These are phyloP conservation scores for Rhinichthys osculus DNA, from an alignment of 2,797 vertebrate species.

Conservation along the genomic window DNA sequence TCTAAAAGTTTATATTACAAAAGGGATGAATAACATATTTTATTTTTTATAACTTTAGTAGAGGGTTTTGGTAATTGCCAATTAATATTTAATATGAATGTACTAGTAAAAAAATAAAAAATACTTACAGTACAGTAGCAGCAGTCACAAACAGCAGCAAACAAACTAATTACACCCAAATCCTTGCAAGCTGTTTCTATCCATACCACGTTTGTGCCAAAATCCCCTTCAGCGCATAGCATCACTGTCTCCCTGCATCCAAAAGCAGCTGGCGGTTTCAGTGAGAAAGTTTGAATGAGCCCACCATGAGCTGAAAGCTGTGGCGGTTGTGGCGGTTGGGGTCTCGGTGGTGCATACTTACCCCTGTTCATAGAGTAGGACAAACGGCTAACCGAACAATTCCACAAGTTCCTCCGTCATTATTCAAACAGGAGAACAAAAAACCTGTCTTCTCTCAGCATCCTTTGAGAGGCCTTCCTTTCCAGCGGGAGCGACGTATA, in stretches of 20 bases:
- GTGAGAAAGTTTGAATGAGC: slow-evolving; percentile 66
- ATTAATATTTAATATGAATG: neutral
- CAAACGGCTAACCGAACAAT: slow-evolving; percentile 76
- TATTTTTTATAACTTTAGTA: neutral
- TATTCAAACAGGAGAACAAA: slow-evolving; percentile 74
- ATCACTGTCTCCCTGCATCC: slow-evolving; percentile 62
- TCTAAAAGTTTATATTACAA: neutral
- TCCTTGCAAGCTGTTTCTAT: slow-evolving; percentile 42
- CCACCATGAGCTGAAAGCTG: slow-evolving; percentile 58
- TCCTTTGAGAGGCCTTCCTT: slow-evolving; percentile 76
- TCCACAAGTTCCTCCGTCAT: slow-evolving; percentile 75
- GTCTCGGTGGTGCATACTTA: slow-evolving; percentile 75
- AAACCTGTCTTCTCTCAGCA: slow-evolving; percentile 79
- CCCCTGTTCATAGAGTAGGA: slow-evolving; percentile 69
- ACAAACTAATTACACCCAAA: slow-evolving; percentile 50
- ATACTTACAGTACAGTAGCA: slow-evolving; percentile 69
- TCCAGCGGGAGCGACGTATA: slow-evolving; percentile 62
- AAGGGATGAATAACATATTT: neutral
- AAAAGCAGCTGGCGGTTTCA: slow-evolving; percentile 63
- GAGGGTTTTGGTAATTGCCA: neutral
- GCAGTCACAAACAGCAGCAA: slow-evolving; percentile 55
- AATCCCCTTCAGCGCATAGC: slow-evolving; percentile 52
- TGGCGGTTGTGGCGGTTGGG: slow-evolving; percentile 77
- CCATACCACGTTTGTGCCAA: slow-evolving; percentile 45
- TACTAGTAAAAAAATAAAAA: slow-evolving; percentile 22